Conservation (phyloP, 2,113 vertebrate genomes). For the Marmota monax region DNA sequence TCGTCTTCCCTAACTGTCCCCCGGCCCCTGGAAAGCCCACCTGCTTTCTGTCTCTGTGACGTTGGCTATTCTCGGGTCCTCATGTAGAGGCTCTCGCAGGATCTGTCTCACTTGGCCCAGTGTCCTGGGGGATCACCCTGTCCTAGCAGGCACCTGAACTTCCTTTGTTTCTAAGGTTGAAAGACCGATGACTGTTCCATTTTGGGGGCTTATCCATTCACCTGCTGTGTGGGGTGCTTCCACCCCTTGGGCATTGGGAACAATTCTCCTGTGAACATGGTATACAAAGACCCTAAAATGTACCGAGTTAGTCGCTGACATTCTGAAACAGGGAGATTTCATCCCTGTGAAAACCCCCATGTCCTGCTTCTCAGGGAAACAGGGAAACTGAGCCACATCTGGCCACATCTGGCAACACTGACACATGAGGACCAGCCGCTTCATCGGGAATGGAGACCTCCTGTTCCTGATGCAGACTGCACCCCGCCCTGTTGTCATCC, state of each 20-base stretch:
- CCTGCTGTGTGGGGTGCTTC: no score
- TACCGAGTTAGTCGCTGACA: background rate
- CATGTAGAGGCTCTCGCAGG: no score
- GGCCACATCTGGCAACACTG: background rate
- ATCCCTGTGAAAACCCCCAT: background rate
- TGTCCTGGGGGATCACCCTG: no score
- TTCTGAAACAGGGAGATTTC: background rate
- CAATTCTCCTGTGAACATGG: background rate
- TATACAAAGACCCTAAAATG: no score
- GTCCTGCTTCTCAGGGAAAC: background rate
- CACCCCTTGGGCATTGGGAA: background rate
- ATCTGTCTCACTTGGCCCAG: background rate
- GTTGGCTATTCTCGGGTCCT: no score
- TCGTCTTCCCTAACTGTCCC: no score
- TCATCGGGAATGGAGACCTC: background rate
- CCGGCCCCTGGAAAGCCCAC: no score
- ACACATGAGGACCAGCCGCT: rapidly evolving
- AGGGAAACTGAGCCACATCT: rapidly evolving
- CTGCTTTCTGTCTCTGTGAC: no score
- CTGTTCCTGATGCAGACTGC: no score
- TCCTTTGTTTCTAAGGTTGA: no score
- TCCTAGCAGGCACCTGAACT: no score
- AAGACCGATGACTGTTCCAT: no score
- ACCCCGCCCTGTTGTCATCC: rapidly evolving
- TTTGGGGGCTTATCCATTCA: background rate